Evolutionary conservation across 1,140 invertebrate species (phyloP), one percentile per base, ranked within the genome.

Genomic region (Holotrichia oblita): DNA sequence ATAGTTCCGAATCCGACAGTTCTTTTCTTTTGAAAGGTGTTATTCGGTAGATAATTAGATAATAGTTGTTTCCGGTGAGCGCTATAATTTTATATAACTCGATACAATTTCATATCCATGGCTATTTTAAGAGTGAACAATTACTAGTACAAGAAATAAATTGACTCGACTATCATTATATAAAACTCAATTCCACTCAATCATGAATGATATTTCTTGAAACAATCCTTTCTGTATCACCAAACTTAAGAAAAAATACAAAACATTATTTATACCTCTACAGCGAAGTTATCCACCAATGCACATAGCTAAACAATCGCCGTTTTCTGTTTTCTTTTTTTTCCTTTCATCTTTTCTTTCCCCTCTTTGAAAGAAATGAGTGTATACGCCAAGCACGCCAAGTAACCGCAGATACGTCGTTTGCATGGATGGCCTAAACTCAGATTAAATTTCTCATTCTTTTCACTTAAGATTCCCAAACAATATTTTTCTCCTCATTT

Each of bases 401-500:
- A 27, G 8, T 7, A 24, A 27, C 14, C 22, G 24, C 20, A 34
- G 61, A 69, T 12, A 27, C 10, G 61, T 69, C 22, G 22, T 69
- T 24, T 34, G 61, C 20, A 24, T 24, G 61, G 61, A 69, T 69
- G 20, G 17, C 61, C 22, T 69, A 69, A 69, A 69, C 22, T 69
- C 22, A 69, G 61, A 69, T 69, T 69, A 69, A 69, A 69, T 34
- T 69, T 69, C 61, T 69, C 61, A 69, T 69, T 69, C 22, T 20
- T 69, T 69, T 69, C 22, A 69, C 61, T 69, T 69, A 69, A 69
- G 61, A 22, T 34, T 69, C 61, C 22, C 61, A 34, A 69, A 69
- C 22, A 69, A 69, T 69, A 69, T 27, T 69, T 61, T 69, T 27
- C 61, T 69, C 61, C 24, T 69, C 61, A 22, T 69, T 69, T 69